Base-by-base conservation (phyloP, 2,113 vertebrate species). In the Carassius gibelio region DNA sequence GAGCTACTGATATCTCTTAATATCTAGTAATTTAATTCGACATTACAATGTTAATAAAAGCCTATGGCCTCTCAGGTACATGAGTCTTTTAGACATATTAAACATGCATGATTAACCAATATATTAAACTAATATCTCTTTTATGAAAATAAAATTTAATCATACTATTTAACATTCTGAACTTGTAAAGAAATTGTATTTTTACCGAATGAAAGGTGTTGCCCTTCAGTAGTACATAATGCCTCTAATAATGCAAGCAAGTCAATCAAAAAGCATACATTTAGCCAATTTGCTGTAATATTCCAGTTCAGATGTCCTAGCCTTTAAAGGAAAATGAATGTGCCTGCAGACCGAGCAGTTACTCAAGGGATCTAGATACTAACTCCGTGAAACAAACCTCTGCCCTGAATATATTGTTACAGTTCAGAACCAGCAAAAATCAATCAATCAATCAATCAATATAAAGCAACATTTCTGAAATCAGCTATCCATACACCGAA, bases 341-440 rank as follows among this genome's bases (percentile, higher is more conserved):
- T 57, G 26, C 61, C 62, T 50, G 23, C 17, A 0, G 79, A 26
- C 42, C 4, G 21, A 14, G 34, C 11, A 71, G 62, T 69, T 82
- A 38, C 81, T 72, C 66, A 72, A 38, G 66, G 72, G 50, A 55
- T 57, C 34, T 72, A 30, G 19, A 82, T 57, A 52, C 80, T 69
- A 42, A 79, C 38, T 80, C 21, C 4, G 6, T 61, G 36, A 55
- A 82, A 71, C 66, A 71, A 82, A 71, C 26, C 64, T 82, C 34
- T 38, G n/a, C 26, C 19, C 50, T 57, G 81, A 57, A 72, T 82
- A 38, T 57, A 82, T 72, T 21, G 62, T 79, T 79, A 82, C 48
- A 71, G 81, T 57, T 13, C 62, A 19, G 23, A 81, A 61, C 19
- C 23, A 9, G 14, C 34, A 81, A 81, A 50, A 19, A 42, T 42